phyloP scores from a whole-genome alignment of 2,113 vertebrate genomes.

The Rattus rattus region DNA sequence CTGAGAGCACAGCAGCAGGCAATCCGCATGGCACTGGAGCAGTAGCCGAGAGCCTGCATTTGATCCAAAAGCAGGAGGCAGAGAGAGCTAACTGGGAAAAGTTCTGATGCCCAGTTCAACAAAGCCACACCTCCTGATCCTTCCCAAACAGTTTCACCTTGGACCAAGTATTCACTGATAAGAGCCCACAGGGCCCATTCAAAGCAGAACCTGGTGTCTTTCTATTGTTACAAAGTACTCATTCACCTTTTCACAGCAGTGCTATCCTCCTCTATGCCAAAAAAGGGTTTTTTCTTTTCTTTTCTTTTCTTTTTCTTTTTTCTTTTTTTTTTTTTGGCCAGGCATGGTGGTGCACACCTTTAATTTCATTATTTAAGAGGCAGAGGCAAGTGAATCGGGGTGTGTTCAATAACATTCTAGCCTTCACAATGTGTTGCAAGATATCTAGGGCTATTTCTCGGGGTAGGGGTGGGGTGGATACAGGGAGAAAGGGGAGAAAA shows the following conservation, averaged over 20 bases:
- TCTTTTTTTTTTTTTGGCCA: neutral
- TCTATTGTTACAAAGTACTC: neutral
- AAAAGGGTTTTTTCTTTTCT: neutral
- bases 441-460: neutral
- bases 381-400: neutral
- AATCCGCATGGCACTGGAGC: neutral
- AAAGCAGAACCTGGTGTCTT: neutral
- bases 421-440: neutral
- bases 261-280: neutral
- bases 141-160: neutral
- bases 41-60: too few species aligned
- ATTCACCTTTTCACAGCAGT: conserved; percentile 40
- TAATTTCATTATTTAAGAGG: neutral
- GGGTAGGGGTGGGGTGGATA: too few species aligned
- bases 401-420: neutral
- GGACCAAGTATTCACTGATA: neutral
- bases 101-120: neutral
- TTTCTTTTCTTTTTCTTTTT: too few species aligned
- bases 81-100: neutral
- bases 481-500: neutral
- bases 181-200: neutral
- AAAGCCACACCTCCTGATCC: neutral
- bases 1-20: neutral
- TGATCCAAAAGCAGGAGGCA: too few species aligned
- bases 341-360: neutral